These are phyloP conservation scores for Sarcophaga carnaria DNA, from an alignment of 2,888 invertebrate genomes.

Conservation along the genomic window DNA sequence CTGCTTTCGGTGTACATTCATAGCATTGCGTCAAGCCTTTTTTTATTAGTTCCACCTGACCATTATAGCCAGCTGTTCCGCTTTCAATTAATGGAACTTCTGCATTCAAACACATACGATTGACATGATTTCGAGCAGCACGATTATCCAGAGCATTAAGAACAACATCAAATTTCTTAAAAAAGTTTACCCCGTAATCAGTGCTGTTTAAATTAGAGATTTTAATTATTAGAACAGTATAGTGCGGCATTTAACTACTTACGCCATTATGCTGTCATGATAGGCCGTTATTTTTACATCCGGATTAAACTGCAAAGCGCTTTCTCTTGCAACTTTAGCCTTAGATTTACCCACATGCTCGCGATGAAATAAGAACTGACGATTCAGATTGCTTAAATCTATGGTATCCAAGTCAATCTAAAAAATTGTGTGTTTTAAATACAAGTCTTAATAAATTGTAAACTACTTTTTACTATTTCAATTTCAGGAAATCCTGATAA, in stretches of 20 bases:
- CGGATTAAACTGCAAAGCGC: conserved; percentile 93
- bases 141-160: conserved; percentile 98
- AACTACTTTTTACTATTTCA: conserved; percentile 88
- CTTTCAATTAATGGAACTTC: conserved; percentile 97
- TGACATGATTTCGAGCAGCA: conserved; percentile 98
- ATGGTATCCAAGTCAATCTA: conserved; percentile 99
- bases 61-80: conserved; percentile 98
- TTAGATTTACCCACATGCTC: conserved; percentile 99
- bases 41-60: conserved; percentile 95
- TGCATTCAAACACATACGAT: conserved; percentile 98
- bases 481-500: conserved; percentile 96
- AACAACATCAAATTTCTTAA: conserved; percentile 94
- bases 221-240: background rate
- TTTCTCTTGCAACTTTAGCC: conserved; percentile 94
- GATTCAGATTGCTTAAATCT: conserved; percentile 98
- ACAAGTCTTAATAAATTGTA: background rate
- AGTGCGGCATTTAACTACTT: conserved; percentile 76
- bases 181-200: conserved; percentile 95
- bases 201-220: conserved; percentile 83
- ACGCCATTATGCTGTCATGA: conserved; percentile 97
- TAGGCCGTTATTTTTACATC: conserved; percentile 93
- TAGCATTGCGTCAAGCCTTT: conserved; percentile 97
- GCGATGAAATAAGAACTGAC: conserved; percentile 99
- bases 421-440: conserved; percentile 72
- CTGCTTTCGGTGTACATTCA: conserved; percentile 96